phyloP scores from a whole-genome alignment of 2,888 invertebrate genomes.

The Amblyjoppa fuscipennis region DNA sequence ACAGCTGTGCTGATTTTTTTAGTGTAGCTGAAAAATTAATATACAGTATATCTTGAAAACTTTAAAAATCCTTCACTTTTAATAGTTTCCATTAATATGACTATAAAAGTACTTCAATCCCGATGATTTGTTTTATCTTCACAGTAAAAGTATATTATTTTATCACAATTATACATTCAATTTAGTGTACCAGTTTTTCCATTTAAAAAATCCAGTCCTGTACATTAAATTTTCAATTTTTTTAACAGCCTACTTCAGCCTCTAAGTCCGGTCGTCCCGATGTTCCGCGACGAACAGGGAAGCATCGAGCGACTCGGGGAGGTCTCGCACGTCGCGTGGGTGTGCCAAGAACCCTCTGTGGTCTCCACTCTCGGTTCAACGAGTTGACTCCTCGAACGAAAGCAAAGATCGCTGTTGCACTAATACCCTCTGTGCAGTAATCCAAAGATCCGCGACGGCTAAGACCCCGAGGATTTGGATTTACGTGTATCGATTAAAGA shows the following conservation, averaged over 20 bases:
- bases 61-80: too few species aligned
- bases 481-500: conserved; percentile 75
- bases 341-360: neutral
- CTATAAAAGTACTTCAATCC: too few species aligned
- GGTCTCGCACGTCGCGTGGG: conserved; percentile 24
- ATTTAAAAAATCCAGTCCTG: too few species aligned
- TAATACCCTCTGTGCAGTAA: conserved; percentile 38
- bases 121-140: too few species aligned
- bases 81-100: too few species aligned
- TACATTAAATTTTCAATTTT: too few species aligned
- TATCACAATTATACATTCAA: too few species aligned
- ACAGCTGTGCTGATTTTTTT: too few species aligned
- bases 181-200: too few species aligned
- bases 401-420: conserved; percentile 27
- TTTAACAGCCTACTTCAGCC: neutral
- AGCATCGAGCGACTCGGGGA: conserved; percentile 4
- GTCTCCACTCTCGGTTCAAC: conserved; percentile 26
- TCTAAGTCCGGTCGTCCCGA: neutral
- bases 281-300: conserved; percentile 23
- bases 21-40: too few species aligned
- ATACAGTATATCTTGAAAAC: too few species aligned
- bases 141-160: too few species aligned
- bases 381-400: conserved; percentile 39
- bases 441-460: conserved; percentile 28
- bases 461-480: conserved; percentile 69